Conservation (phyloP, 2,888 invertebrate species). For the Cryptus viduatorius region DNA sequence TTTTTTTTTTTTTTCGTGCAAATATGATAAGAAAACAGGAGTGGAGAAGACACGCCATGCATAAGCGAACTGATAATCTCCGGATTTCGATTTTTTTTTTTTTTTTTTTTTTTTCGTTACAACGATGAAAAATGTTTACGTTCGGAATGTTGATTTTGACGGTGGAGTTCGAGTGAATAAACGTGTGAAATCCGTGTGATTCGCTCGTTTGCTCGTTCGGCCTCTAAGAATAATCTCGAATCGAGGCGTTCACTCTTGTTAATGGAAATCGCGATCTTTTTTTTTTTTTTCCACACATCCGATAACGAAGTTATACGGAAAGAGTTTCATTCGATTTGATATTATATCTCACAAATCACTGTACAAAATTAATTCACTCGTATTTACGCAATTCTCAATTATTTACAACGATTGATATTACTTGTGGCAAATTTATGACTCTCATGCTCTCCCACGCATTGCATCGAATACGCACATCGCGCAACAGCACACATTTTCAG, state of each 20-base stretch:
- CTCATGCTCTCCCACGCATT: slow-evolving; percentile 35
- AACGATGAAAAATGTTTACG: not conserved
- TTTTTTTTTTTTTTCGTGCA: not conserved
- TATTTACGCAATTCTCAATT: slow-evolving; percentile 47
- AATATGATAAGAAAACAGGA: not conserved
- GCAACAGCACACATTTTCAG: slow-evolving; percentile 16
- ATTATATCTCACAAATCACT: slow-evolving; percentile 57
- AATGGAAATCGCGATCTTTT: not conserved
- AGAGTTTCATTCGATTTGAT: slow-evolving; percentile 47
- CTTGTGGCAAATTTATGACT: slow-evolving; percentile 60
- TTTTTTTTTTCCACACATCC: not conserved
- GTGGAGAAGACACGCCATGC: slow-evolving; percentile 7
- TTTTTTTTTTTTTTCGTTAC: slow-evolving; percentile 8
- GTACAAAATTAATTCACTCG: slow-evolving; percentile 43
- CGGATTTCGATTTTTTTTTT: slow-evolving; percentile 17
- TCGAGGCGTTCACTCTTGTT: not conserved
- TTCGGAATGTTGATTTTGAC: slow-evolving; percentile 33
- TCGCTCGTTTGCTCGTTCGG: slow-evolving; percentile 42
- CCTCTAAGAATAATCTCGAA: slow-evolving; percentile 46
- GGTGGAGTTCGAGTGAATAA: not conserved
- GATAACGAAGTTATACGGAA: not conserved
- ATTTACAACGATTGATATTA: slow-evolving; percentile 63
- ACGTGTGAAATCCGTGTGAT: slow-evolving; percentile 4
- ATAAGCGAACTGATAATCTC: not conserved
- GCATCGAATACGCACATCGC: not conserved